Evolutionary conservation across 2,888 invertebrate genomes (phyloP).

Genomic region (Sminthurinus aureus): DNA sequence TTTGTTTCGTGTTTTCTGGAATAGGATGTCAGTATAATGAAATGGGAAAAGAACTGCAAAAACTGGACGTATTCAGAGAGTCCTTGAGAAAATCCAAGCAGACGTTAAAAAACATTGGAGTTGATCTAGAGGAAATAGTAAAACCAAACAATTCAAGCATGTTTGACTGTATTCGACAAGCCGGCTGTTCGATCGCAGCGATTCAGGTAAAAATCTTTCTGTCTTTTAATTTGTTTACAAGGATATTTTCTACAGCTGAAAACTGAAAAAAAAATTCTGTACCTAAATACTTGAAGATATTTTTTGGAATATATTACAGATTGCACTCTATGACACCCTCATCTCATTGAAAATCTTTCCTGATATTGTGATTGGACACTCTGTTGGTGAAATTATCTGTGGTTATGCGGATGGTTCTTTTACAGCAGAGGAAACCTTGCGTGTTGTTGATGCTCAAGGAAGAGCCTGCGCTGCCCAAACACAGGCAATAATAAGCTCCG

Average conservation of each 20-base stretch:
- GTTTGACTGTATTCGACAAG: background rate
- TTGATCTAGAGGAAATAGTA: background rate
- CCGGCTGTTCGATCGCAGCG: background rate
- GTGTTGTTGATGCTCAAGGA: conserved; percentile 79
- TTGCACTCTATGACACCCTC: conserved; percentile 71
- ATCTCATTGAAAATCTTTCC: conserved; percentile 70
- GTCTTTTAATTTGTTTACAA: no score
- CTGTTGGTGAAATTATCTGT: conserved; percentile 93
- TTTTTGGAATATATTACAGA: no score
- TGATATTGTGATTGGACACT: conserved; percentile 84
- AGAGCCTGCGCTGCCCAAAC: conserved; percentile 56
- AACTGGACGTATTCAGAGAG: background rate
- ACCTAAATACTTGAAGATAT: no score
- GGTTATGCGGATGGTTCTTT: conserved; percentile 94
- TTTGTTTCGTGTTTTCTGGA: background rate
- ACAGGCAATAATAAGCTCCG: no score
- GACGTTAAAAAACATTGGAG: background rate
- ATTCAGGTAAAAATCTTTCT: no score
- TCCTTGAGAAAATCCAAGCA: background rate
- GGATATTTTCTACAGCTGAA: no score
- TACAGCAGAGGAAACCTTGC: conserved; percentile 84
- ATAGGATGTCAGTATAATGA: background rate
- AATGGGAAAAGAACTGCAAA: background rate
- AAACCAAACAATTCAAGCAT: background rate
- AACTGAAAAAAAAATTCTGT: no score